Base-by-base conservation (phyloP, 2,113 vertebrate species). In the Podarcis muralis region DNA sequence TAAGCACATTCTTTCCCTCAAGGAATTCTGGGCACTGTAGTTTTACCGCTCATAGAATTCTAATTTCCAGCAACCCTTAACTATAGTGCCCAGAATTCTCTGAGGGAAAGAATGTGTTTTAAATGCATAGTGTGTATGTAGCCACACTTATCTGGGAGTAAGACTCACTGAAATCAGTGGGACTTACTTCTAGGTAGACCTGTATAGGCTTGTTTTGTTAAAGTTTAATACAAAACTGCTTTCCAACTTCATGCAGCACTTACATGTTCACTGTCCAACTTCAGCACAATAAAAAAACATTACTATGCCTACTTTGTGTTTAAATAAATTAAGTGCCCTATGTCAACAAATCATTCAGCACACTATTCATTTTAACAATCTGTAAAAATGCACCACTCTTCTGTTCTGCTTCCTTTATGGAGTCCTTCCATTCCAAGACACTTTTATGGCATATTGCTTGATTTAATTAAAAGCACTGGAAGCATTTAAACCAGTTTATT, bases 391-490 rank as follows among this genome's bases (percentile, higher is more conserved):
- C 88, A 94, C 91, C 91, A 94, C 92, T 92, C 92, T 90, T 35
- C 90, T 79, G 88, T 91, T 85, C 93, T 93, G 90, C 90, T 94
- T 93, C 88, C 91, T 92, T 94, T 93, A 93, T 89, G 88, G 90
- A 93, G 90, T 90, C 91, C 85, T 93, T 88, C 87, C 81, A 88
- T 92, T 94, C 91, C 92, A 89, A 92, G 95, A 92, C 90, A 94
- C 87, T 94, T 95, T 94, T 94, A 93, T 93, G 92, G 94, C 90
- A 90, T 94, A 92, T 93, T 93, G 90, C 94, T 94, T 94, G 93
- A 94, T 95, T 95, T 95, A 94, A 95, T 94, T 94, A 93, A 94
- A 93, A 88, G 88, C 89, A 92, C 90, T 93, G 93, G 91, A 94
- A 93, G 86, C 92, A 68, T 94, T 94, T 90, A 90, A 94, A 92